These are phyloP conservation scores for Aphis craccivora DNA, from an alignment of 1,140 invertebrate genomes.

Conservation along the genomic window DNA sequence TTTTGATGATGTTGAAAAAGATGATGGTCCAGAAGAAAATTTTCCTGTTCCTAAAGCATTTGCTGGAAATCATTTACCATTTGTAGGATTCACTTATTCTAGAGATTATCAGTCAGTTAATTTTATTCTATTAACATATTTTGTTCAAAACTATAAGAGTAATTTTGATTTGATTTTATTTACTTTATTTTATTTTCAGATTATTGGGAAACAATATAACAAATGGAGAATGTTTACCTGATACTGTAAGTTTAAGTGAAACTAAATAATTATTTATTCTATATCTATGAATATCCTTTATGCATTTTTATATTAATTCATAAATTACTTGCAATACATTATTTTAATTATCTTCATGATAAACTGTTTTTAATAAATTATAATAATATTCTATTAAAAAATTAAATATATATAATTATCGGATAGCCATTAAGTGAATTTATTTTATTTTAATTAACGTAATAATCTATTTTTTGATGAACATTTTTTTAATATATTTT, in stretches of 20 bases:
- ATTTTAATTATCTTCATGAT: not conserved
- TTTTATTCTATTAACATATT: constrained; percentile 50
- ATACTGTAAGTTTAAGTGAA: constrained; percentile 22
- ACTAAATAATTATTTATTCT: not conserved
- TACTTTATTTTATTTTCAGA: constrained; percentile 17
- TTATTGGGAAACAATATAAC: constrained; percentile 18
- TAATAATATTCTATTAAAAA: not conserved
- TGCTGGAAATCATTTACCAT: constrained; percentile 97
- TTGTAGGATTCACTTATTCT: constrained; percentile 98
- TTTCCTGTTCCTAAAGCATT: constrained; percentile 97
- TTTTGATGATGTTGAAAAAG: constrained; percentile 97
- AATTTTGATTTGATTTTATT: not conserved
- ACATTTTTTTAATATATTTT: not conserved
- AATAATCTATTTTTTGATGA: not conserved
- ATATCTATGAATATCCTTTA: not conserved
- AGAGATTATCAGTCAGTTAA: constrained; percentile 77
- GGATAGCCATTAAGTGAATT: too few relatives aligned
- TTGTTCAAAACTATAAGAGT: not conserved
- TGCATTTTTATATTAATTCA: not conserved
- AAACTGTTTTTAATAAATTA: not conserved
- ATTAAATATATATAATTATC: not conserved
- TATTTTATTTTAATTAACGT: not conserved
- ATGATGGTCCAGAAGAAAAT: constrained; percentile 85
- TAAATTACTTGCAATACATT: not conserved
- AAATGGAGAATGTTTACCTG: constrained; percentile 35